Base-by-base conservation (phyloP, 2,113 vertebrate species). In the Nothobranchius kuhntae region DNA sequence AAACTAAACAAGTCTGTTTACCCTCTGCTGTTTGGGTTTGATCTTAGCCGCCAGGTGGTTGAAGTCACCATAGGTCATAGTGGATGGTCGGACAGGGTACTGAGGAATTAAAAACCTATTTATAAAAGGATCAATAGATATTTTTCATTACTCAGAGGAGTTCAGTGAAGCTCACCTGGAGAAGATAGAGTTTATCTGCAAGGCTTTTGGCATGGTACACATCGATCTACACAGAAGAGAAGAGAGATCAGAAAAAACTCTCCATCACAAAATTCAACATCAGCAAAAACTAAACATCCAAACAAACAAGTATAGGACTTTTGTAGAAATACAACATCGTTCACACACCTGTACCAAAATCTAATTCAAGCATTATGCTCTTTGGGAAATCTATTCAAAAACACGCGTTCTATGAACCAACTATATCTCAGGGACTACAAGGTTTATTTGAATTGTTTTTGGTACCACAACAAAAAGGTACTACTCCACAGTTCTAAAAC, bases 21-120 rank as follows among this genome's bases (percentile, higher is more conserved):
- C 98, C 95, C 95, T 95, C 86, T 99, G 97, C 80, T 98, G 96
- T 82, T 98, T 98, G 65, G 98, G 96, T 88, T 99, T 99, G 91
- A 99, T 98, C 88, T 91, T 96, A 2, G 96, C 96, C 3, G 95
- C 86, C 38, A 99, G 89, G 83, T 98, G 96, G 2, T 93, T 92
- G 76, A 95, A 92, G 26, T 97, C 94, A 71, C 96, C 94, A 0
- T 99, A 98, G 0, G 93, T 96, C 96, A 98, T 98, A 13, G 86
- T 92, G 51, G 95, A 92, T 3, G 97, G 98, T 53, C 96, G 94
- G 74, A 99, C 95, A 0, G 98, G 98, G 71, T 99, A 98, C 98
- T 99, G 81, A 58, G 6, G 40, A 10, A 56, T 17, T 21, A 12
- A 21, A 58, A 44, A 40, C 9, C 6, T 40, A 57, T n/a, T 2